Evolutionary conservation across 2,797 vertebrate genomes (phyloP).

Genomic region (Crenichthys baileyi): DNA sequence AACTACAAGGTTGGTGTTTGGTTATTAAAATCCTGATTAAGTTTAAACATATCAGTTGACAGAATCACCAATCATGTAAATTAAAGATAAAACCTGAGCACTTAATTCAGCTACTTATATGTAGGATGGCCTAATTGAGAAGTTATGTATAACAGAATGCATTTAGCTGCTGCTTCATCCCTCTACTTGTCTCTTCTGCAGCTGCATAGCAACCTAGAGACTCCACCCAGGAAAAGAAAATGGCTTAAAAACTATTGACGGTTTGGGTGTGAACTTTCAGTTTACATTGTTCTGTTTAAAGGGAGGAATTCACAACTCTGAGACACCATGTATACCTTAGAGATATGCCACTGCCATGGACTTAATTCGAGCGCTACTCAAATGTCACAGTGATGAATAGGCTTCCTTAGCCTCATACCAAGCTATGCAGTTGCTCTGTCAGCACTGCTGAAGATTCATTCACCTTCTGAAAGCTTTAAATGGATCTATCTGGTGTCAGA

Average conservation of each 20-base stretch:
- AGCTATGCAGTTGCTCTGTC: background rate
- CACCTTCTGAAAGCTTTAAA: background rate
- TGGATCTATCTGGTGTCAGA: background rate
- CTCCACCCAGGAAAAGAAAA: background rate
- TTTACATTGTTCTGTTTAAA: background rate
- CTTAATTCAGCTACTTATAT: too few species aligned
- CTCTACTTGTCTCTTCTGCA: background rate
- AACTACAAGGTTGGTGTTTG: background rate
- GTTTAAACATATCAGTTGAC: background rate
- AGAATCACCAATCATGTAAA: background rate
- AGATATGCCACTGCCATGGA: background rate
- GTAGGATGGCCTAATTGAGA: too few species aligned
- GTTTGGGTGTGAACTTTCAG: background rate
- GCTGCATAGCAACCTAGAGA: background rate
- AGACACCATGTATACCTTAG: background rate
- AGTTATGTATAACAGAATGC: too few species aligned
- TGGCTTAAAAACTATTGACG: background rate
- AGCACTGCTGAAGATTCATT: background rate
- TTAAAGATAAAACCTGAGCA: background rate
- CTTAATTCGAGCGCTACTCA: background rate
- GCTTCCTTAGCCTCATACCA: background rate
- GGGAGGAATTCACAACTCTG: background rate
- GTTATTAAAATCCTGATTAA: background rate
- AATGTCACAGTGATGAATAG: background rate
- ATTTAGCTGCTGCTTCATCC: background rate